Percentiles rank a stretch among this genome's conserved stretches.
Evolutionary conservation across 2,888 invertebrate genomes (phyloP).

Genomic region (Hypselothyrea guttata): DNA sequence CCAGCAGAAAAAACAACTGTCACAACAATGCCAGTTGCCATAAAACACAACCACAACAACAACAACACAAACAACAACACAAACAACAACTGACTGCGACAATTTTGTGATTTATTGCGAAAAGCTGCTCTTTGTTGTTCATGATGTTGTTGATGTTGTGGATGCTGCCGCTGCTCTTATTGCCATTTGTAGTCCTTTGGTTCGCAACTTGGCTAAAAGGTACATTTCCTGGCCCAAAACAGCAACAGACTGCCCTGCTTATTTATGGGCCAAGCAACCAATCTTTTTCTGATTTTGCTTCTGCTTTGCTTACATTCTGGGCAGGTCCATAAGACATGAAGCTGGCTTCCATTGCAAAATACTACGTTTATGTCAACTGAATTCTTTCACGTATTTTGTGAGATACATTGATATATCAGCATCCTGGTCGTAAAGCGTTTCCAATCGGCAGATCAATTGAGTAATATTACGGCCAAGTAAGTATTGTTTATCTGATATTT

Average conservation of each 20-base stretch:
- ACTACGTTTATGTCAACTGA: no score
- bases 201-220: slow-evolving; percentile 44
- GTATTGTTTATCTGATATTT: no score
- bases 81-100: slow-evolving; percentile 39
- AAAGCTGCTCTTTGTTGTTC: slow-evolving; percentile 15
- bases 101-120: slow-evolving; percentile 59
- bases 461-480: slow-evolving; percentile 6
- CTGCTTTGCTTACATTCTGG: slow-evolving; percentile 1
- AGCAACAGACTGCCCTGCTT: slow-evolving; percentile 24
- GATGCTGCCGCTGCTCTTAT: slow-evolving; percentile 6
- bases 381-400: background rate
- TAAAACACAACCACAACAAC: slow-evolving; percentile 20
- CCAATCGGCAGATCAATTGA: no score
- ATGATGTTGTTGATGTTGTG: slow-evolving; percentile 4
- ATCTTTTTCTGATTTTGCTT: background rate
- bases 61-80: slow-evolving; percentile 11
- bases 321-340: slow-evolving; percentile 8
- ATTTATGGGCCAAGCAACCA: slow-evolving; percentile 34
- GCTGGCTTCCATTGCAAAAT: no score
- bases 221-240: slow-evolving; percentile 41
- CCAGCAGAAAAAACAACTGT: slow-evolving; percentile 48
- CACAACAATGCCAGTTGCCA: slow-evolving; percentile 53
- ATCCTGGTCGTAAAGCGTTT: no score
- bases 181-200: no score
- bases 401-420: no score